Conservation (phyloP, 2,113 vertebrate genomes). For the Pterocles orientalis region DNA sequence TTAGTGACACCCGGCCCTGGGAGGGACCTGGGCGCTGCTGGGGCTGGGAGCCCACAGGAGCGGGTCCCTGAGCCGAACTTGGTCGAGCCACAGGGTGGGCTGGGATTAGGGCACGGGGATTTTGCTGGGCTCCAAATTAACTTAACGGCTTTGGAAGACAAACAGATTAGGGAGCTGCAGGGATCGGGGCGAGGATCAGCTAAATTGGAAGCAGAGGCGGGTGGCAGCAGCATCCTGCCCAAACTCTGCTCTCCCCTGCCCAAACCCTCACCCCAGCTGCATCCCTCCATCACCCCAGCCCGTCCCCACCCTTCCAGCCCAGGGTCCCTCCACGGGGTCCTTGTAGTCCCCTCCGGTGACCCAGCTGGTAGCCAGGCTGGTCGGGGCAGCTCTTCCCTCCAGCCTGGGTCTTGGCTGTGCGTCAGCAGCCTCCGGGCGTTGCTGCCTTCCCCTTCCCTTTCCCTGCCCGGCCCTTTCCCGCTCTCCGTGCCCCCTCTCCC, state of each 20-base stretch:
- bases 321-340: background rate
- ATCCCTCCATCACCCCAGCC: background rate
- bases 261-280: background rate
- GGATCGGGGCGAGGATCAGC: background rate
- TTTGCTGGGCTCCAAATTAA: constrained; percentile 14
- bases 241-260: background rate
- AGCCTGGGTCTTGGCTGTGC: background rate
- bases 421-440: background rate
- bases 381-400: background rate
- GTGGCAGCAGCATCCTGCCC: background rate
- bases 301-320: background rate
- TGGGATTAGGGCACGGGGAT: background rate
- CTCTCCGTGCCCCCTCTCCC: background rate
- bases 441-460: background rate
- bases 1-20: fast-evolving
- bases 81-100: background rate
- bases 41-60: background rate
- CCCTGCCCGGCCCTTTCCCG: background rate
- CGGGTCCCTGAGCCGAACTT: background rate
- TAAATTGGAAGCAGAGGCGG: constrained; percentile 44
- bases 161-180: constrained; percentile 54
- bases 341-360: background rate
- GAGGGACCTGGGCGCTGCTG: background rate
- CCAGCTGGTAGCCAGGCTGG: background rate
- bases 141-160: constrained; percentile 57